Evolutionary conservation across 2,797 vertebrate genomes (phyloP).

Genomic region (Catamblyrhynchus diadema): DNA sequence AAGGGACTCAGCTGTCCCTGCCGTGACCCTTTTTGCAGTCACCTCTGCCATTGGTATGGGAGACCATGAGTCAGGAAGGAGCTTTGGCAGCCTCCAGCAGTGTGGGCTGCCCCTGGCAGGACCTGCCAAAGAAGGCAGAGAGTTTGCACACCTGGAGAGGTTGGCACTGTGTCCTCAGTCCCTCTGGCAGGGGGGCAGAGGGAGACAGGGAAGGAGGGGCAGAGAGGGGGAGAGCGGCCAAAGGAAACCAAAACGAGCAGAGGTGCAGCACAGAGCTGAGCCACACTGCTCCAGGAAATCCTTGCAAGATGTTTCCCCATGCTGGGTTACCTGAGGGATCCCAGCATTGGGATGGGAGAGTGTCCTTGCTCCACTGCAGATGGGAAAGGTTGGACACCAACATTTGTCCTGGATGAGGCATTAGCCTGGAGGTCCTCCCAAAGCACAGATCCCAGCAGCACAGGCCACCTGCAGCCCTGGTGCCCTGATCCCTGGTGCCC

Average conservation of each 20-base stretch:
- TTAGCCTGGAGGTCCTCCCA: background rate
- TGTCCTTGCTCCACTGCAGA: background rate
- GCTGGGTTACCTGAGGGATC: background rate
- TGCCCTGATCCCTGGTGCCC: background rate
- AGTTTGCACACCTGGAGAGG: conserved; percentile 73
- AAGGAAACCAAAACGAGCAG: background rate
- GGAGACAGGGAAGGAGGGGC: background rate
- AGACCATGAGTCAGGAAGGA: conserved; percentile 31
- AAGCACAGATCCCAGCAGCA: background rate
- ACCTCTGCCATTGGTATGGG: background rate
- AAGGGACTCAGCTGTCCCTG: background rate
- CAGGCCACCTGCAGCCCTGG: background rate
- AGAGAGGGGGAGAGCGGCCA: background rate
- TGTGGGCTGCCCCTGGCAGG: conserved; percentile 54
- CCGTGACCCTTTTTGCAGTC: background rate
- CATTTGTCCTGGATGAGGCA: background rate
- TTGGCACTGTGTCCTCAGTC: conserved; percentile 23
- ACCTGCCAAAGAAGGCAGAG: conserved; percentile 64
- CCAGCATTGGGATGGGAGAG: background rate
- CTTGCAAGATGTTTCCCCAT: background rate
- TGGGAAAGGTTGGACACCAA: accelerated
- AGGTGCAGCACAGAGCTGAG: conserved; percentile 7
- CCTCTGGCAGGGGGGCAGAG: background rate
- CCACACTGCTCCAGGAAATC: conserved; percentile 19
- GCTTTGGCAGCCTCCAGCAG: conserved; percentile 53